Evolutionary conservation across 2,113 vertebrate genomes (phyloP).

Genomic region (Coracopsis vasa): DNA sequence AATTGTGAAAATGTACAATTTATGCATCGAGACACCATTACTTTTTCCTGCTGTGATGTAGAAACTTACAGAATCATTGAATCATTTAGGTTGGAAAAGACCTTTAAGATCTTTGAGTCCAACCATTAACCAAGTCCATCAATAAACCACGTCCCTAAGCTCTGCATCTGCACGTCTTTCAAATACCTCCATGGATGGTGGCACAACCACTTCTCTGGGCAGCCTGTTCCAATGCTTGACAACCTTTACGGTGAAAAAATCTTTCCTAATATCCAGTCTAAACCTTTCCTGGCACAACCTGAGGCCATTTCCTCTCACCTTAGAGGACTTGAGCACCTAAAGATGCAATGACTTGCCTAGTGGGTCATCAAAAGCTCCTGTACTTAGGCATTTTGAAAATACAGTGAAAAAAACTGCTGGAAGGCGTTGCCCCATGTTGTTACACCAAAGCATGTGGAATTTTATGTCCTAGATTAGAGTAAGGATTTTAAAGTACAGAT

Average conservation of each 20-base stretch:
- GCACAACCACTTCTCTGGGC: not conserved
- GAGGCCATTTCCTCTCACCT: not conserved
- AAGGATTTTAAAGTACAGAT: not conserved
- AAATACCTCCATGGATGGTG: not conserved
- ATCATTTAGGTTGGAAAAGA: not conserved
- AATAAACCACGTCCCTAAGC: not conserved
- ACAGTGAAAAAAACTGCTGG: not conserved
- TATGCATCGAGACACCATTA: not conserved
- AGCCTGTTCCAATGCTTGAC: not conserved
- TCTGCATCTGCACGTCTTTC: not conserved
- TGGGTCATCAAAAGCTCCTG: not conserved
- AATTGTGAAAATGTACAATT: not conserved
- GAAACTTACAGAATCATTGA: not conserved
- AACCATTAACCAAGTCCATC: not conserved
- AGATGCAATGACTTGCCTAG: not conserved
- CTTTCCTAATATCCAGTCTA: not conserved
- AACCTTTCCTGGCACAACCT: not conserved
- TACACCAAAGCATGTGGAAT: not conserved
- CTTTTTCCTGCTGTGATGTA: not conserved
- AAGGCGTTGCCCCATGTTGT: rapidly evolving
- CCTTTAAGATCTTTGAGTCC: not conserved
- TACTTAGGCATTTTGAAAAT: not conserved
- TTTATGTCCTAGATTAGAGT: not conserved
- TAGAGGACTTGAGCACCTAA: not conserved
- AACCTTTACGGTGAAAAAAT: not conserved